These are phyloP conservation scores for Volucella inflata DNA, from an alignment of 2,888 invertebrate genomes.

Conservation along the genomic window DNA sequence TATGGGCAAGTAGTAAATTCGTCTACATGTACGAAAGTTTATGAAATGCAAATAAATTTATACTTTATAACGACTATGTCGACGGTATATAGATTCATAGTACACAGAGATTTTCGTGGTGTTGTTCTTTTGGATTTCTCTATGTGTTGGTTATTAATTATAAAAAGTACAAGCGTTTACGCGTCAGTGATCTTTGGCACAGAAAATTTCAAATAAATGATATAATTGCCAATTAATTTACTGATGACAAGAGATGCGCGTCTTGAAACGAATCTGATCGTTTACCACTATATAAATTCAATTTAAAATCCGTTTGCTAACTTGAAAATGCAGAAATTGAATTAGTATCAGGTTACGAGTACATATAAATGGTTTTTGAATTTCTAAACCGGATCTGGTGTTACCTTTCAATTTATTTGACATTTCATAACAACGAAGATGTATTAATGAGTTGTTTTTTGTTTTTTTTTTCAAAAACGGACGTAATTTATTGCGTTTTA, in stretches of 20 bases:
- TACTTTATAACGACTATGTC: conserved; percentile 5
- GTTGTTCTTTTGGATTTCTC: not conserved
- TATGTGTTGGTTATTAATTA: conserved; percentile 34
- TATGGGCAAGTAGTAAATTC: no score
- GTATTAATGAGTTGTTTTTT: no score
- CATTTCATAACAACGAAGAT: no score
- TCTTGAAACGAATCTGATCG: not conserved
- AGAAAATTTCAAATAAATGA: conserved; percentile 44
- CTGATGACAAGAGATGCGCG: conserved; percentile 32
- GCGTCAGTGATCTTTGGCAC: conserved; percentile 62
- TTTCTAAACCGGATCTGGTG: no score
- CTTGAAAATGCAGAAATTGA: not conserved
- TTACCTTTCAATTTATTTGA: no score
- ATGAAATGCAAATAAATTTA: conserved; percentile 49
- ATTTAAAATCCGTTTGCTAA: not conserved
- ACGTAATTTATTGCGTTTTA: no score
- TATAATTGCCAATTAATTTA: conserved; percentile 56
- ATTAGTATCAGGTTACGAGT: not conserved
- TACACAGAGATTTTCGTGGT: not conserved
- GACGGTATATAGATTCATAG: not conserved
- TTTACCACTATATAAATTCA: not conserved
- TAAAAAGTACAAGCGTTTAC: conserved; percentile 40
- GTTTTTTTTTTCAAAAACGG: no score
- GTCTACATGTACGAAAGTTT: conserved; percentile 20
- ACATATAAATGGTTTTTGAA: no score